Evolutionary conservation across 1,140 invertebrate genomes (phyloP), one percentile per base, ranked within the genome.

Genomic region (Drosophila nikananu): DNA sequence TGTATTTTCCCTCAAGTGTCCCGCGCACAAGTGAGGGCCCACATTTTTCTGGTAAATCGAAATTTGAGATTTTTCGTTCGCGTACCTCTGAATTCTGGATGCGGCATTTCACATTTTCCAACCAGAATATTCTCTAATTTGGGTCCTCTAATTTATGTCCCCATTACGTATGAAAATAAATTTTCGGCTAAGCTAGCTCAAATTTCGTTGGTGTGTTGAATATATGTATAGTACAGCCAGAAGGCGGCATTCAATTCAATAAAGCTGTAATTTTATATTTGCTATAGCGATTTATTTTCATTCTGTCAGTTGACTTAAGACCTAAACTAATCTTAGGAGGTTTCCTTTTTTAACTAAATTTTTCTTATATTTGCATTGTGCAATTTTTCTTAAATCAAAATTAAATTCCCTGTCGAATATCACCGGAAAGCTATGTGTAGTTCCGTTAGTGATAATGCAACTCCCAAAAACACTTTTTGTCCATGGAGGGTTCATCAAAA

Each of bases 1-100:
- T 23, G 52, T 42, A 73, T 73, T 72, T 70, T 48, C 21, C 66
- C 52, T 19, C 27, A 41, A 48, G 42, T 39, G 54, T 54, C 67
- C 59, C 70, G 71, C 68, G 54, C 68, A 39, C 32, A 30, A 32
- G 54, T n/a, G 52, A n/a, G 12, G n/a, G 30, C 30, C 27, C 54
- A 73, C 44, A 70, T 44, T 70, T 51, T 25, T 3, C 13, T 48
- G 63, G 30, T 23, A 23, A 17, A 37, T 57, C 51, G n/a, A 19
- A 21, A 52, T 37, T 27, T 46, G 15, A 46, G n/a, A 57, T 57
- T 57, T 57, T 39, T 9, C 0, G 5, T 25, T 35, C 5, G 21
- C 19, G 17, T 44, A 63, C 39, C 63, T 35, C 58, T 63, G 27
- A 13, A 35, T 41, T 35, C 39, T 25, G 21, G 2, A 44, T 41